Evolutionary conservation across 2,888 invertebrate genomes (phyloP).

Genomic region (Leuctra nigra): DNA sequence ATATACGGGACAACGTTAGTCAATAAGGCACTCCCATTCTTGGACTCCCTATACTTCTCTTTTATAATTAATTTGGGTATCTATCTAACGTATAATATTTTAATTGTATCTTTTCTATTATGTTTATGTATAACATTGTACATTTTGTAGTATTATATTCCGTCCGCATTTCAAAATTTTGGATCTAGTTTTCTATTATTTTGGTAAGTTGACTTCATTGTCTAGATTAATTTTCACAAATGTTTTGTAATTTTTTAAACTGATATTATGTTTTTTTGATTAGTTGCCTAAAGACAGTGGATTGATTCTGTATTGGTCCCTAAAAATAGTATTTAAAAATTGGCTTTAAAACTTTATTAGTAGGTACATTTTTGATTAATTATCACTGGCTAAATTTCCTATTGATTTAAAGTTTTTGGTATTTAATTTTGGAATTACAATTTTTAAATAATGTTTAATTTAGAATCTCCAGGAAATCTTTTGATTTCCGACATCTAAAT

Average conservation of each 20-base stretch:
- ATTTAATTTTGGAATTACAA: constrained; percentile 2
- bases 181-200: too few relatives aligned
- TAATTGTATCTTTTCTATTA: too few relatives aligned
- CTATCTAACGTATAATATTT: too few relatives aligned
- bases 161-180: too few relatives aligned
- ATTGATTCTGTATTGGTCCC: constrained; percentile 10
- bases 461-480: constrained; percentile 8
- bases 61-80: too few relatives aligned
- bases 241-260: too few relatives aligned
- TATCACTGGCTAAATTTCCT: constrained; percentile 1
- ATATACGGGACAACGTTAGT: too few relatives aligned
- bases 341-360: constrained; percentile 22
- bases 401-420: constrained; percentile 4
- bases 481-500: constrained; percentile 1
- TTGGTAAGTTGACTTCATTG: too few relatives aligned
- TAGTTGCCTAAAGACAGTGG: constrained; percentile 14
- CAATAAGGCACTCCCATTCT: not conserved
- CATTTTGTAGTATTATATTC: too few relatives aligned
- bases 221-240: too few relatives aligned
- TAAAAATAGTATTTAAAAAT: constrained; percentile 18
- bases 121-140: too few relatives aligned
- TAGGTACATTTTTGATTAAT: constrained; percentile 19
- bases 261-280: constrained; percentile 14
- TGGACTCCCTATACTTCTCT: too few relatives aligned
- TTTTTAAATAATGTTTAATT: constrained; percentile 10